Evolutionary conservation across 2,797 vertebrate genomes (phyloP).

Genomic region (Microchirus variegatus): DNA sequence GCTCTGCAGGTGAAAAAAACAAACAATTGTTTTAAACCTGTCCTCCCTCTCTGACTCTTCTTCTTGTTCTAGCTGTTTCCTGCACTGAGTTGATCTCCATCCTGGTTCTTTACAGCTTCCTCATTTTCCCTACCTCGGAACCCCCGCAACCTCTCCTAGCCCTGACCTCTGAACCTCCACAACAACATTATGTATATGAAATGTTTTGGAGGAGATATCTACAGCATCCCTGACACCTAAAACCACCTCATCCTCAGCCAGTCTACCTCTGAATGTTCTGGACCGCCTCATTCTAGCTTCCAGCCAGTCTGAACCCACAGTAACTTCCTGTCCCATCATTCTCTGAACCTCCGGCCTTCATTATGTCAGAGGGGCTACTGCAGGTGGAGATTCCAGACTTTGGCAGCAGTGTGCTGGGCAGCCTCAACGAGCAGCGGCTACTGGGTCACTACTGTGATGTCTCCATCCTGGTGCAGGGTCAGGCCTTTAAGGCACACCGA

Average conservation of each 20-base stretch:
- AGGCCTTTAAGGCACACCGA: constrained; percentile 95
- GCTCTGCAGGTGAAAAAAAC: too few relatives aligned
- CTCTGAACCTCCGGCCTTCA: constrained; percentile 6
- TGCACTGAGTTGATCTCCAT: constrained; percentile 9
- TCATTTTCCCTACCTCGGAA: not conserved
- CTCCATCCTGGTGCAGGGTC: constrained; percentile 95
- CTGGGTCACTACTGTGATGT: constrained; percentile 97
- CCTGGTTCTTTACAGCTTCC: constrained; percentile 16
- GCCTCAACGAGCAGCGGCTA: constrained; percentile 94
- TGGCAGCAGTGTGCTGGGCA: constrained; percentile 93
- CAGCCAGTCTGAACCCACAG: not conserved
- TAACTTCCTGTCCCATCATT: constrained; percentile 4
- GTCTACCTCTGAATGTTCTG: constrained; percentile 27
- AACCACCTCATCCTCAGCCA: not conserved
- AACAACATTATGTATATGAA: constrained; percentile 45
- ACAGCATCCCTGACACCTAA: constrained; percentile 56
- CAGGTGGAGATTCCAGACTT: constrained; percentile 96
- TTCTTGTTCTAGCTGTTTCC: constrained; percentile 32
- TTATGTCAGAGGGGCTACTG: constrained; percentile 93
- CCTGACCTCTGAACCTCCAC: constrained; percentile 18
- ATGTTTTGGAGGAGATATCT: constrained; percentile 17
- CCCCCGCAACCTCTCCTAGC: not conserved
- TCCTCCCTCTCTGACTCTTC: not conserved
- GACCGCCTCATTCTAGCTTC: constrained; percentile 8
- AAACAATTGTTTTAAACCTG: too few relatives aligned